phyloP scores from a whole-genome alignment of 2,113 vertebrate genomes.

The Carlito syrichta region DNA sequence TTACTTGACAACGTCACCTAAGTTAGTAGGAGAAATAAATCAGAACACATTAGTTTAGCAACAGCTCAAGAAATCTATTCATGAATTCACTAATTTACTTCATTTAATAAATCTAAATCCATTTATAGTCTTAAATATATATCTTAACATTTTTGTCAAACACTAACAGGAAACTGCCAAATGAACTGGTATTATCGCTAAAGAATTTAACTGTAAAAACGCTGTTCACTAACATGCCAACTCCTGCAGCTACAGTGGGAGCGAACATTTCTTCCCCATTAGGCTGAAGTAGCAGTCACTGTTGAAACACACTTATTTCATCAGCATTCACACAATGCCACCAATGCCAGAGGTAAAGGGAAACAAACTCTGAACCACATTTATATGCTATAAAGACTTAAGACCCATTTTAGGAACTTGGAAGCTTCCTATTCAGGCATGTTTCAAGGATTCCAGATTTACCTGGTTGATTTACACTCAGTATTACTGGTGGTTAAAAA shows the following conservation, averaged over 20 bases:
- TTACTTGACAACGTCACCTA: background rate
- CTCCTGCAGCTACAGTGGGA: background rate
- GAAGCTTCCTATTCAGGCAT: background rate
- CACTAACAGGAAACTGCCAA: background rate
- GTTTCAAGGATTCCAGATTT: constrained; percentile 10
- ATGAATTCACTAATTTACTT: background rate
- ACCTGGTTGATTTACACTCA: background rate
- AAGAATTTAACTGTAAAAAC: background rate
- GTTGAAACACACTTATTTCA: background rate
- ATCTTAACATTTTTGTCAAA: constrained; percentile 25
- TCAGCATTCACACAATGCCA: background rate
- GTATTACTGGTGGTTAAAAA: background rate
- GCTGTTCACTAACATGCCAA: background rate
- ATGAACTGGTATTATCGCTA: background rate
- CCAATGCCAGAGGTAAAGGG: background rate
- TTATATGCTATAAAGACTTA: background rate
- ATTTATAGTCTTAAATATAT: background rate
- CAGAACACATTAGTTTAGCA: background rate
- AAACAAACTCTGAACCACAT: background rate
- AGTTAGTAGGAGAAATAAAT: background rate
- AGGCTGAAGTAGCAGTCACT: constrained; percentile 17
- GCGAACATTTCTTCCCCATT: background rate
- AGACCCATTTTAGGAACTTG: background rate
- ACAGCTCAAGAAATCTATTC: background rate
- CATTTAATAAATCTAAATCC: background rate